phyloP scores from a whole-genome alignment of 2,113 vertebrate genomes.

The Gopherus evgoodei region DNA sequence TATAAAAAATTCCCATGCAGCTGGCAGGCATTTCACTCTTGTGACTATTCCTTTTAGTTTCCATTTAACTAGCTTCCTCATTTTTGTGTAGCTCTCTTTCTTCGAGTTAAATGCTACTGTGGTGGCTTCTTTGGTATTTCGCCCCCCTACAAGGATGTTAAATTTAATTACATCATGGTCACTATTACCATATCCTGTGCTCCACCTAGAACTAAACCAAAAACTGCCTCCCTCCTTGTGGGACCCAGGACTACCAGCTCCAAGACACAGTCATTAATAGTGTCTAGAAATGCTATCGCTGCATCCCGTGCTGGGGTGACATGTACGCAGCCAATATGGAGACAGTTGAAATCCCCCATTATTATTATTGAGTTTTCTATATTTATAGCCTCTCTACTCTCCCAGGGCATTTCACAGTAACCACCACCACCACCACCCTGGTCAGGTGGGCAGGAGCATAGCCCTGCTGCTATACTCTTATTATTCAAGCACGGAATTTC shows the following conservation, averaged over 20 bases:
- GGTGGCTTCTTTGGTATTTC: neutral
- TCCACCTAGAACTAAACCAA: neutral
- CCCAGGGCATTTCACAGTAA: too few relatives aligned
- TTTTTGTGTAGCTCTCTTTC: neutral
- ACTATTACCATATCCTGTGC: neutral
- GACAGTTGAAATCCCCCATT: neutral
- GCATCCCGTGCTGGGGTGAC: neutral
- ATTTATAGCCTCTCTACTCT: too few relatives aligned
- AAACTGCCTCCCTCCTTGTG: neutral
- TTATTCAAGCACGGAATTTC: neutral
- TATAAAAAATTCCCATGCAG: neutral
- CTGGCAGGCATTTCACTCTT: neutral
- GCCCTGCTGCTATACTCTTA: too few relatives aligned
- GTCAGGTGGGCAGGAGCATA: too few relatives aligned
- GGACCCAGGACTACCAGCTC: neutral
- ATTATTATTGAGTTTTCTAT: neutral
- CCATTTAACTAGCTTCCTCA: neutral
- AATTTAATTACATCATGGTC: neutral
- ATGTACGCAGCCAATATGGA: neutral
- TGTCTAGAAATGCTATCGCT: neutral
- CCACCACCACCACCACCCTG: too few relatives aligned
- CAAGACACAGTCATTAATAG: neutral
- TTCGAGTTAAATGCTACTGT: neutral
- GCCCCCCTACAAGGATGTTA: neutral
- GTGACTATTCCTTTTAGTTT: neutral